Conservation (phyloP, 1,140 invertebrate species). For the Sycobia sp. region DNA sequence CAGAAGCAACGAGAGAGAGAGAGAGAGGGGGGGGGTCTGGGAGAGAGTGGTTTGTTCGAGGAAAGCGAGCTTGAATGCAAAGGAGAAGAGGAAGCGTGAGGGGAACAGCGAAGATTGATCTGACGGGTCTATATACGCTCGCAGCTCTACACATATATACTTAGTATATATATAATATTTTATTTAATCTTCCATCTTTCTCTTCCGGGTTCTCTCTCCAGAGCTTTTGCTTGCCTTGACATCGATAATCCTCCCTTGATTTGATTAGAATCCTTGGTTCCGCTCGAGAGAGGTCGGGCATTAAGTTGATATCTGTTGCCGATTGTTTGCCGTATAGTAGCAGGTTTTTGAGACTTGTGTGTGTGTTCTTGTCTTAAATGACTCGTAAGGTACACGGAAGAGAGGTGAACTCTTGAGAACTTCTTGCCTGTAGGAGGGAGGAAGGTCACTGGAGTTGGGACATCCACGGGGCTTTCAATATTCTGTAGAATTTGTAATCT, state of each 20-base stretch:
- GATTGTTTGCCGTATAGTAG: constrained; percentile 2
- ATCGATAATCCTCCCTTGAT: constrained; percentile 21
- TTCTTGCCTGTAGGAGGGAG: no score
- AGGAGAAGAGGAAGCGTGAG: constrained; percentile 38
- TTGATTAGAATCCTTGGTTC: constrained; percentile 25
- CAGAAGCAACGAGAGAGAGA: no score
- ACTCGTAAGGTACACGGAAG: constrained; percentile 2
- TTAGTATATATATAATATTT: constrained; percentile 43
- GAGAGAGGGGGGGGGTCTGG: constrained; percentile 11
- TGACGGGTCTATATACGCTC: constrained; percentile 34
- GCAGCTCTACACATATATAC: neutral
- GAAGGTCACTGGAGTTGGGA: no score
- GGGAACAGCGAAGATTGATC: constrained; percentile 57
- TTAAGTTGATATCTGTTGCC: neutral
- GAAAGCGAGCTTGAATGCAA: no score
- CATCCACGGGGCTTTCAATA: no score
- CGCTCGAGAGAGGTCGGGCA: neutral
- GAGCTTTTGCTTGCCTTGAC: neutral
- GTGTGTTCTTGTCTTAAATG: constrained; percentile 18
- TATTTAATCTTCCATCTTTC: constrained; percentile 48
- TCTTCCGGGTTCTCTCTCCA: neutral
- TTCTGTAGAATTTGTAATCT: no score
- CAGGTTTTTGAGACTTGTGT: constrained; percentile 9
- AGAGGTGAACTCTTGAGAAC: neutral
- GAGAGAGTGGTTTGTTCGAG: constrained; percentile 12